phyloP scores from a whole-genome alignment of 2,797 vertebrate genomes.

The Octomys mimax region DNA sequence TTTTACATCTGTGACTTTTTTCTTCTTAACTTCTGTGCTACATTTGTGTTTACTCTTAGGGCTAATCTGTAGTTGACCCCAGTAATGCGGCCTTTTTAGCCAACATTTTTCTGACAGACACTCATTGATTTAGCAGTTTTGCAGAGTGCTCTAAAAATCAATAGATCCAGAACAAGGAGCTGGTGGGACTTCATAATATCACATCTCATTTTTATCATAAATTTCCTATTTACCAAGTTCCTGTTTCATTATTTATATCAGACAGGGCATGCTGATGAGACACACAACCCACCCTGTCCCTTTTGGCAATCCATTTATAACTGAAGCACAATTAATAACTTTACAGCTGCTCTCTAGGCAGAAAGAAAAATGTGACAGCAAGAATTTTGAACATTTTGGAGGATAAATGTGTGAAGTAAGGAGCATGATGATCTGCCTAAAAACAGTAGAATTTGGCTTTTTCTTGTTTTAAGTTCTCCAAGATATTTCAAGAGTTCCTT shows the following conservation, averaged over 20 bases:
- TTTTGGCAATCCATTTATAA: constrained; percentile 80
- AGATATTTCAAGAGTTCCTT: too few relatives aligned
- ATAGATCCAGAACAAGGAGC: constrained; percentile 74
- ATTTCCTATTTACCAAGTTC: constrained; percentile 85
- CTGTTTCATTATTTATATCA: constrained; percentile 83
- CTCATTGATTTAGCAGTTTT: constrained; percentile 88
- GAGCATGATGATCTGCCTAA: not conserved
- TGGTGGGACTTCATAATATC: constrained; percentile 82
- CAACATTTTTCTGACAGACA: constrained; percentile 85
- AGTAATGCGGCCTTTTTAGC: constrained; percentile 85
- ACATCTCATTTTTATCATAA: constrained; percentile 84
- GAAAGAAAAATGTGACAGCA: constrained; percentile 75
- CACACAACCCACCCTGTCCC: constrained; percentile 75
- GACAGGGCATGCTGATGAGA: constrained; percentile 75
- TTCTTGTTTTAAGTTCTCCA: constrained; percentile 55
- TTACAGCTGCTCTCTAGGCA: constrained; percentile 77
- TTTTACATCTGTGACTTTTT: constrained; percentile 83
- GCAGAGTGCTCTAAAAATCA: constrained; percentile 86
- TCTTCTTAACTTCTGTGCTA: constrained; percentile 76
- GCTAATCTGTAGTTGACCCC: constrained; percentile 89
- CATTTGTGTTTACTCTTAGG: constrained; percentile 86
- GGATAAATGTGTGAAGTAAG: constrained; percentile 48
- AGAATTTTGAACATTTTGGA: constrained; percentile 66
- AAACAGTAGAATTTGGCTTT: constrained; percentile 22
- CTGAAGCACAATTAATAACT: constrained; percentile 75